Percentiles rank a stretch among this genome's conserved stretches.
These are phyloP conservation scores for Caracal caracal DNA, from an alignment of 2,113 vertebrate genomes.

Conservation along the genomic window DNA sequence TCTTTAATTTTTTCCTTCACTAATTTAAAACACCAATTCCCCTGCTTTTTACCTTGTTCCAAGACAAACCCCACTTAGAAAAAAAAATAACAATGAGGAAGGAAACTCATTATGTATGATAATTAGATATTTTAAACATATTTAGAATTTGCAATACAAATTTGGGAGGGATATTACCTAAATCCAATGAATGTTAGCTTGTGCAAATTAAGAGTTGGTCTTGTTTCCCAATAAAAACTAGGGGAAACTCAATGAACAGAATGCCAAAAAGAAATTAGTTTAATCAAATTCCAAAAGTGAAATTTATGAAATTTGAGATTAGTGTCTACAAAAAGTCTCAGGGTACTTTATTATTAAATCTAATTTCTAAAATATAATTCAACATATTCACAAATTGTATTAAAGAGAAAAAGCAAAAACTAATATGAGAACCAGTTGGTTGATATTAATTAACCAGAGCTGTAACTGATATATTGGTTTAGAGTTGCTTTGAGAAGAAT, in stretches of 20 bases:
- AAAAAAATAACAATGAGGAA: background rate
- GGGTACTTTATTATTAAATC: background rate
- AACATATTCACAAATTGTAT: background rate
- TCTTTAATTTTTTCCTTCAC: background rate
- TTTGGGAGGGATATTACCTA: background rate
- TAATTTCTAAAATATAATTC: background rate
- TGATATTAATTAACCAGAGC: background rate
- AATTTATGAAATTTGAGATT: slow-evolving; percentile 27
- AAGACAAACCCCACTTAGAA: background rate
- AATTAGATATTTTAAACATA: background rate
- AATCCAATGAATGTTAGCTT: background rate
- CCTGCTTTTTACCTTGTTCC: background rate
- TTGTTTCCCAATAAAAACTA: background rate
- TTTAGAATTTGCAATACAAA: background rate
- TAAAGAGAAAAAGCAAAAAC: background rate
- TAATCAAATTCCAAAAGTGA: background rate
- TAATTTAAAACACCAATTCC: background rate
- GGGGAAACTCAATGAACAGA: background rate
- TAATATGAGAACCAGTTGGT: background rate
- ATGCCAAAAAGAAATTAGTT: background rate
- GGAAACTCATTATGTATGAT: background rate
- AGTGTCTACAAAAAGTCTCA: background rate
- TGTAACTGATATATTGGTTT: background rate
- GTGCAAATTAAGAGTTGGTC: background rate
- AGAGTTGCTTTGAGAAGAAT: background rate